phyloP scores from a whole-genome alignment of 2,113 vertebrate genomes.

The Callopanchax toddi region DNA sequence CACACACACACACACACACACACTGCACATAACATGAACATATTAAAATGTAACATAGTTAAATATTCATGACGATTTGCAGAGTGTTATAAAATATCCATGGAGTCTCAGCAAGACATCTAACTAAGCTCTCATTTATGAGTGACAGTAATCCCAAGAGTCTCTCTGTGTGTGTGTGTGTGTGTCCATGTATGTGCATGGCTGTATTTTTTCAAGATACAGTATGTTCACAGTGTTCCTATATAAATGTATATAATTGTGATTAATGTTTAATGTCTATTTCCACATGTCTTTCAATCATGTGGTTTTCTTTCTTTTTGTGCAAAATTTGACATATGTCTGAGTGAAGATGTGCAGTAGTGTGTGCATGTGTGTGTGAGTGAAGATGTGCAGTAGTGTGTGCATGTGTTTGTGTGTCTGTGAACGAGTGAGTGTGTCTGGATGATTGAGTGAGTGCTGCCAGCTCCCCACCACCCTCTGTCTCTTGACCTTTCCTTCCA shows the following conservation, averaged over 20 bases:
- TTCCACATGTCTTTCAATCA: not conserved
- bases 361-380: not conserved
- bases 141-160: conserved; percentile 34
- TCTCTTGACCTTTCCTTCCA: conserved; percentile 57
- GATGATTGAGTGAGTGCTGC: conserved; percentile 20
- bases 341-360: not conserved
- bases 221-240: not conserved
- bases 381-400: not conserved
- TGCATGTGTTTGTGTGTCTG: not conserved
- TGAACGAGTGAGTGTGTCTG: not conserved
- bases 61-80: conserved; percentile 58
- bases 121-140: conserved; percentile 27
- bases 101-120: conserved; percentile 54
- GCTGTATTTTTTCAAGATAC: not conserved
- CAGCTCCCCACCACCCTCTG: conserved; percentile 36
- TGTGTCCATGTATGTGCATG: not conserved
- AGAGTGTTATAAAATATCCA: conserved; percentile 69
- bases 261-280: not conserved
- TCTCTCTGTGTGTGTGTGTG: conserved; percentile 8
- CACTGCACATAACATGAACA: conserved; percentile 5
- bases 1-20: too few relatives aligned
- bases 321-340: conserved; percentile 6
- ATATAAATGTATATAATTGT: not conserved
- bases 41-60: conserved; percentile 47
- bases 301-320: not conserved